Evolutionary conservation across 1,140 invertebrate species (phyloP).

Genomic region (Euglossa dilemma): DNA sequence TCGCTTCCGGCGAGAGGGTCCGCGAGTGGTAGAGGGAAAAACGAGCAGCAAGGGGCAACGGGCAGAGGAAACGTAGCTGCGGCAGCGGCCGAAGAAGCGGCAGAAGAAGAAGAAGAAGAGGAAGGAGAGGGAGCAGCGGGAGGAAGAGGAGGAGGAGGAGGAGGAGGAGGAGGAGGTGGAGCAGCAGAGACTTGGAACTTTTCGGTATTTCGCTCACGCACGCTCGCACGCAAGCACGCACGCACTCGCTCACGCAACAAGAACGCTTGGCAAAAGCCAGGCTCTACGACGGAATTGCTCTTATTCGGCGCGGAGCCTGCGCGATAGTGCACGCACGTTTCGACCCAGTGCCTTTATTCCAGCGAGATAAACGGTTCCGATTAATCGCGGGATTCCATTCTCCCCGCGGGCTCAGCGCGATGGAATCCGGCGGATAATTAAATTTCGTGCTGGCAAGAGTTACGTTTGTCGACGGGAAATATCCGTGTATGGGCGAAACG

Average conservation of each 20-base stretch:
- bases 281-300: slow-evolving; percentile 47
- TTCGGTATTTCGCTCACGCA: slow-evolving; percentile 81
- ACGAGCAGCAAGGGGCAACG: slow-evolving; percentile 6
- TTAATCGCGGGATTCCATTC: slow-evolving; percentile 21
- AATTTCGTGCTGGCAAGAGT: background rate
- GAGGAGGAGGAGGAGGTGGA: slow-evolving; percentile 49
- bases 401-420: background rate
- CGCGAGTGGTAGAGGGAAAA: slow-evolving; percentile 46
- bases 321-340: background rate
- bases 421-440: slow-evolving; percentile 21
- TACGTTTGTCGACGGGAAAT: background rate
- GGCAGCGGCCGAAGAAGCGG: slow-evolving; percentile 30
- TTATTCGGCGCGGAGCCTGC: slow-evolving; percentile 18
- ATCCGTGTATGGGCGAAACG: background rate
- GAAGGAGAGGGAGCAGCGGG: slow-evolving; percentile 18
- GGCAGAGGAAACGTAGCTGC: slow-evolving; percentile 1
- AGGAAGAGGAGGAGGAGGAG: slow-evolving; percentile 16
- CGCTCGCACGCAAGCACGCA: slow-evolving; percentile 70
- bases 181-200: slow-evolving; percentile 69
- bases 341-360: slow-evolving; percentile 46
- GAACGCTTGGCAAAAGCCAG: slow-evolving; percentile 57
- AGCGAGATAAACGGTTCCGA: slow-evolving; percentile 23
- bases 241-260: slow-evolving; percentile 59
- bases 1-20: slow-evolving; percentile 65
- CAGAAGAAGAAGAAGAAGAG: slow-evolving; percentile 45